These are phyloP conservation scores for Sinelater perroti DNA, from an alignment of 2,888 invertebrate species.

Conservation along the genomic window DNA sequence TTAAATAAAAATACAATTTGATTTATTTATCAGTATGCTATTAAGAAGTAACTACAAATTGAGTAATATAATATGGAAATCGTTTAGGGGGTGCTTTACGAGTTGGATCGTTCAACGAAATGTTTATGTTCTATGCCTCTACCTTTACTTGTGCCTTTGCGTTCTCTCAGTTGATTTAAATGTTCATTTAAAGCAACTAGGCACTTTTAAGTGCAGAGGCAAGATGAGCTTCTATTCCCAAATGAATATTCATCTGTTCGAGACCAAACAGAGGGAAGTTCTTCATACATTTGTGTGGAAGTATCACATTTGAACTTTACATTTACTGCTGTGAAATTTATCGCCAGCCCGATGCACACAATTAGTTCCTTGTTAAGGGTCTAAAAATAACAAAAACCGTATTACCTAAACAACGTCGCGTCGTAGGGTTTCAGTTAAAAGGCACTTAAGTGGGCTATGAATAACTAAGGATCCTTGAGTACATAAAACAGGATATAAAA, in stretches of 20 bases:
- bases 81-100: conserved; percentile 31
- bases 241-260: conserved; percentile 56
- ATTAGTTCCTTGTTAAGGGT: conserved; percentile 40
- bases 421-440: conserved; percentile 39
- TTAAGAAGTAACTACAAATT: too few relatives aligned
- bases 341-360: conserved; percentile 42
- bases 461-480: conserved; percentile 45
- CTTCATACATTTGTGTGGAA: conserved; percentile 46
- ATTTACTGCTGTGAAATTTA: conserved; percentile 50
- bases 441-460: conserved; percentile 48
- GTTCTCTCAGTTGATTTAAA: conserved; percentile 57
- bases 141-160: conserved; percentile 46
- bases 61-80: conserved; percentile 31
- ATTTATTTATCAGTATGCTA: too few relatives aligned
- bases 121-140: conserved; percentile 36
- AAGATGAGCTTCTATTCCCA: conserved; percentile 51
- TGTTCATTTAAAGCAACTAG: conserved; percentile 57
- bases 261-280: conserved; percentile 50
- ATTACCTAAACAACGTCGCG: conserved; percentile 33
- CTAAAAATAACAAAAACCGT: conserved; percentile 22
- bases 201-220: conserved; percentile 48
- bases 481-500: conserved; percentile 47
- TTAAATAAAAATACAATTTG: too few relatives aligned
- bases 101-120: conserved; percentile 31
- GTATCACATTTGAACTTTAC: conserved; percentile 48